Conservation (phyloP, 2,797 vertebrate species). For the Varecia variegata region DNA sequence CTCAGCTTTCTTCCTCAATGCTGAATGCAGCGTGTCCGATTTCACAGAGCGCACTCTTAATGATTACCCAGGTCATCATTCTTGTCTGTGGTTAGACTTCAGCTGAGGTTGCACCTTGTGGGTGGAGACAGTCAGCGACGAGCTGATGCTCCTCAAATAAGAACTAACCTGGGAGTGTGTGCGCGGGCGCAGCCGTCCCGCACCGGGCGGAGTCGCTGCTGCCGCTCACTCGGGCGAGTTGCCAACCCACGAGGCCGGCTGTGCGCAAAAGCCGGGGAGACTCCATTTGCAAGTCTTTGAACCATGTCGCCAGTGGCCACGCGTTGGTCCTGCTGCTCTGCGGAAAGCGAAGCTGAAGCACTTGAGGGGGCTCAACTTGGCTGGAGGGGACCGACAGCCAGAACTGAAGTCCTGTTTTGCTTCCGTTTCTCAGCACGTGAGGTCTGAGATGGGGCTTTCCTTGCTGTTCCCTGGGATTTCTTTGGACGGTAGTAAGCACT, state of each 20-base stretch:
- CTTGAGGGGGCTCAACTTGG: not conserved
- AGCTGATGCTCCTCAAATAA: conserved; percentile 14
- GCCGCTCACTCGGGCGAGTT: not conserved
- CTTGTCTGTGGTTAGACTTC: accelerated
- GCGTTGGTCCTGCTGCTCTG: not conserved
- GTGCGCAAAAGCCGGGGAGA: not conserved
- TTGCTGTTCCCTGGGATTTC: not conserved
- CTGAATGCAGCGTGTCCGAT: conserved; percentile 63
- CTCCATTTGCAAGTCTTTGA: not conserved
- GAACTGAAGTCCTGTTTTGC: not conserved
- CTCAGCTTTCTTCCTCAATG: conserved; percentile 59
- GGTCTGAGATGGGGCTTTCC: not conserved
- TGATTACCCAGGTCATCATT: accelerated
- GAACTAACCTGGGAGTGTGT: not conserved
- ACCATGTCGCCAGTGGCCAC: not conserved
- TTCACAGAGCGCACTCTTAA: conserved; percentile 45
- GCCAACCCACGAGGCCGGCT: accelerated
- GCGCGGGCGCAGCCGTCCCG: accelerated
- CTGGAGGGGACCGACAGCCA: not conserved
- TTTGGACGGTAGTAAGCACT: not conserved
- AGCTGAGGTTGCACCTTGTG: accelerated
- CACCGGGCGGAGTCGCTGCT: not conserved
- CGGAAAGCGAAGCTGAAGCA: not conserved
- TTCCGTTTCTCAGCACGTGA: accelerated
- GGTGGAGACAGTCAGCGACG: not conserved